Conservation (phyloP, 2,888 invertebrate species). For the Parthenolecanium corni region DNA sequence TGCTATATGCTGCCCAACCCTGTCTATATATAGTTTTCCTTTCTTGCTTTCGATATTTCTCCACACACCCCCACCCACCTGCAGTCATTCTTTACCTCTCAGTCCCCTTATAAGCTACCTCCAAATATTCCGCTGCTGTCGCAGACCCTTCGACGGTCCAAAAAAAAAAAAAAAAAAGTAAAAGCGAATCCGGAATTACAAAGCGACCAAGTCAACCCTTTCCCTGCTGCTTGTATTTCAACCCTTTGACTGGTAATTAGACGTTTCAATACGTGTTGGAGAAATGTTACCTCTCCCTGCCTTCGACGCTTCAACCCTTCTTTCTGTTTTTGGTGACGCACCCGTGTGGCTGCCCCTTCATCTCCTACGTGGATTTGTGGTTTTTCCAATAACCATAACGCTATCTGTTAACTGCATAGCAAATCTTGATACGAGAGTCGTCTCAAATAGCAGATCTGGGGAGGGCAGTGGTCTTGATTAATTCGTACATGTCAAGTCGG, state of each 20-base stretch:
- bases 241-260: conserved; percentile 29
- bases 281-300: neutral
- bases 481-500: too few relatives aligned
- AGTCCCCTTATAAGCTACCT: neutral
- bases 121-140: neutral
- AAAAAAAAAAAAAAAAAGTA: conserved; percentile 17
- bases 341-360: neutral
- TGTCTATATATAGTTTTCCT: neutral
- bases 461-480: too few relatives aligned
- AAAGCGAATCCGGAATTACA: conserved; percentile 24
- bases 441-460: too few relatives aligned
- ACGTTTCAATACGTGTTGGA: conserved; percentile 25
- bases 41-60: too few relatives aligned
- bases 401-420: neutral
- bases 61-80: too few relatives aligned
- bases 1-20: conserved; percentile 15
- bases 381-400: conserved; percentile 5
- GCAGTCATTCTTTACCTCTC: too few relatives aligned
- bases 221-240: conserved; percentile 24
- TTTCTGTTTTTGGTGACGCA: too few relatives aligned
- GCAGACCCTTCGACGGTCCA: neutral
- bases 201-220: conserved; percentile 20
- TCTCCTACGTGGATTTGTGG: conserved; percentile 4
- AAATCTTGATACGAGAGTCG: too few relatives aligned
- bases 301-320: too few relatives aligned